Evolutionary conservation across 35 echinoderm and acorn worm species (phyloP), one percentile per base, ranked within the genome.

Genomic region (Lytechinus variegatus): DNA sequence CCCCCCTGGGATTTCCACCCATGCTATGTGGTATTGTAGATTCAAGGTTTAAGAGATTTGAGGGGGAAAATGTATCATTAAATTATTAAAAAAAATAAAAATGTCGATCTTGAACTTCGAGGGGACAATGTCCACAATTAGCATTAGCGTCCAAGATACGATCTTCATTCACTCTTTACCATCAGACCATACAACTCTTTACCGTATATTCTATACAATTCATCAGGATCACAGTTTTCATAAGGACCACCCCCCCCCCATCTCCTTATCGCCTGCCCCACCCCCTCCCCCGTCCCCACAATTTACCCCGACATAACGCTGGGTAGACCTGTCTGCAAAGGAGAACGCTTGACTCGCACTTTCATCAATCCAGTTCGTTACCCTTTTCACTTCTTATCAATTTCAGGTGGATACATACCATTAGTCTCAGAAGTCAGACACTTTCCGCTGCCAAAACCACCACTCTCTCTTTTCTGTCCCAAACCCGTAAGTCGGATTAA

Each of bases 291-390:
- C n/a, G n/a, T 79, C 66, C 66, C 66, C 66, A 24, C 12, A n/a
- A 24, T 24, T 79, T 79, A 24, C n/a, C 19, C 66, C 12, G 66
- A 79, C 66, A 79, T 24, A 79, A 24, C 14, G 6, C 16, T 7
- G 0, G 6, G 19, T 7, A 3, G 12, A 24, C 21, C 4, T 19
- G 19, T 4, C 66, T 79, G 66, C 14, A 79, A 79, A 24, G 66
- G 5, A 79, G 16, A 79, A 79, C 19, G 2, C 16, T 24, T 6
- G 66, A 24, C 19, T 19, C 6, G 66, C 66, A 79, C 66, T 79
- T 79, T 79, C 14, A 79, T 79, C 66, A 19, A 79, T 79, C 66
- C 66, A 79, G 66, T 79, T 79, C 66, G 66, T 79, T 79, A 79
- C 66, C 66, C 66, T 79, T 79, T 79, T 79, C 66, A 79, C 66